Evolutionary conservation across 64 coral and sea anemone species (phyloP), one percentile per base, ranked within the genome.

Genomic region (Stichodactyla mertensii): DNA sequence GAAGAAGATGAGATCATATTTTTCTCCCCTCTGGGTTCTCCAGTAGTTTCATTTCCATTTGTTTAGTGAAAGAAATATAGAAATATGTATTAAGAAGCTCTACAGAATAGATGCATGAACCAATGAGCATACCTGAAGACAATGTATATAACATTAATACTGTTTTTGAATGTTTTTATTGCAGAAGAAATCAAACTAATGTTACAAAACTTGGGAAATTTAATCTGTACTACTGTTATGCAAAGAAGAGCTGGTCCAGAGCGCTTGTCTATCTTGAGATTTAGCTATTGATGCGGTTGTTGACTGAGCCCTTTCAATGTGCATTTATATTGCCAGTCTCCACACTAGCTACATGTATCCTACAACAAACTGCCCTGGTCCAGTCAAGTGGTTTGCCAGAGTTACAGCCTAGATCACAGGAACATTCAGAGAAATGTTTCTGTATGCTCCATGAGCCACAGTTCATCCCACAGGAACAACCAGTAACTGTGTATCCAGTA

Each of bases 211-310:
- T 16, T 16, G 1, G 78, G 51, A 20, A 23, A 22, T 53, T 20
- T 81, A 55, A 11, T 6, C 7, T 80, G 28, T 26, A 54, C 19
- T 51, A 54, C 52, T 20, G 53, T 81, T 11, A 81, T 54, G 19
- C 31, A 56, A 80, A 85, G 89, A 62, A 86, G 77, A 52, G 83
- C 89, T 55, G 89, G 89, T 64, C 71, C 64, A 61, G 89, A 90
- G n/a, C 27, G 82, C 52, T 70, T 90, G 13, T 86, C 89, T 53
- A 54, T 90, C 13, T 84, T 90, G 8, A 90, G 74, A 79, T 90
- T 90, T 85, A 80, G 4, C 52, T 2, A 1, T 52, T 14, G 78
- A 80, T 5, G 5, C 78, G 36, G 36, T 45, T 45, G 36, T 45
- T 45, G 36, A 45, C 36, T 45, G 36, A 45, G 1, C 36, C 36